A percentile compares a stretch with the other conserved stretches of the same genome.
Evolutionary conservation across 1,140 invertebrate genomes (phyloP).

Genomic region (Drosophila cardini): DNA sequence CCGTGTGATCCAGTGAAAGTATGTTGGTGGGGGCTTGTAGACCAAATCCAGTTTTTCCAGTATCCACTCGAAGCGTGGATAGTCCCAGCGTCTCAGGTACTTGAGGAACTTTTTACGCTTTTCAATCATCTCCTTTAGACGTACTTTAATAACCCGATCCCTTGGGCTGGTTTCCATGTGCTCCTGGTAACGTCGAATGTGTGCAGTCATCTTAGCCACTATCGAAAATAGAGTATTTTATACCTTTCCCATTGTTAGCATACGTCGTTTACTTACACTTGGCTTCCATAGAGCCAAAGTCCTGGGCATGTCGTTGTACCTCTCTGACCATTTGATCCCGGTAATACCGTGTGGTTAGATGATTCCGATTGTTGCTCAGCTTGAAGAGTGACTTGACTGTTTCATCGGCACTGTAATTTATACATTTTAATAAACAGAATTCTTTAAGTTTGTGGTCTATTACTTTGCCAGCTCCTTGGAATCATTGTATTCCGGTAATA

Average conservation of each 20-base stretch:
- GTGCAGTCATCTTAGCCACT: conserved; percentile 86
- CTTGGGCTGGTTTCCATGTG: conserved; percentile 85
- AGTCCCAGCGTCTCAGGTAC: conserved; percentile 89
- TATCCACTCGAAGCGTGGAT: conserved; percentile 94
- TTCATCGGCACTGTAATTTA: conserved; percentile 85
- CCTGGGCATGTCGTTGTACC: conserved; percentile 86
- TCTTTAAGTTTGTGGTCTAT: conserved; percentile 15
- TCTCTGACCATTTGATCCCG: conserved; percentile 84
- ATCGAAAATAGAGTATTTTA: conserved; percentile 6
- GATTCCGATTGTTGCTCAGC: conserved; percentile 85
- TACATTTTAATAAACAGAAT: background rate
- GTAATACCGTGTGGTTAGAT: conserved; percentile 76
- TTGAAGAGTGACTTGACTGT: conserved; percentile 87
- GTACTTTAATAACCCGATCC: conserved; percentile 86
- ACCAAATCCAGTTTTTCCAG: conserved; percentile 91
- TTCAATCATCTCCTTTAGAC: conserved; percentile 90
- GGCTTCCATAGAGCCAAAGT: conserved; percentile 86
- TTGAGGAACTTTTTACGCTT: conserved; percentile 90
- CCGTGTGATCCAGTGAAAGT: conserved; percentile 87
- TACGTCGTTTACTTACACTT: conserved; percentile 83
- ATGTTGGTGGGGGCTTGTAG: conserved; percentile 88
- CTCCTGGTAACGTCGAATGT: conserved; percentile 86
- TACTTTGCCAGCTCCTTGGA: conserved; percentile 87
- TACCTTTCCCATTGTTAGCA: background rate
- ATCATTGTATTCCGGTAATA: conserved; percentile 80